Conservation (phyloP, 23 tunicate genomes). For the Pegea sp. region DNA sequence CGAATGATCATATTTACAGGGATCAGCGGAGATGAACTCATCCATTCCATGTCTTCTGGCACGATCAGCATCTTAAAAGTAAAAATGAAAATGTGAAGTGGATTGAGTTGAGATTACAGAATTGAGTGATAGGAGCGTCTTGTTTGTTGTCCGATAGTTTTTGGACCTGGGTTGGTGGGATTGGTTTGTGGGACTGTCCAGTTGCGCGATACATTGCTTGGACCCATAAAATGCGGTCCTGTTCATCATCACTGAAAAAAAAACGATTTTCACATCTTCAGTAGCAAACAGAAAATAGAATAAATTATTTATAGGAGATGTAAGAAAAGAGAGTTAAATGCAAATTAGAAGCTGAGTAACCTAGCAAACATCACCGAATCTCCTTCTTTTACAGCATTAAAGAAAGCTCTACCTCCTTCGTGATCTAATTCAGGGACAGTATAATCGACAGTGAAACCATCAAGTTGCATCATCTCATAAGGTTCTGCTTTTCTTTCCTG, state of each 20-base stretch:
- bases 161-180: conserved; percentile 88
- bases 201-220: conserved; percentile 99
- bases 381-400: conserved; percentile 95
- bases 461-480: conserved; percentile 92
- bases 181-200: conserved; percentile 99
- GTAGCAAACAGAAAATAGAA: neutral
- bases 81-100: neutral
- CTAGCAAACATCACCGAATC: conserved; percentile 83
- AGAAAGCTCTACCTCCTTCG: conserved; percentile 93
- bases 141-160: conserved; percentile 43
- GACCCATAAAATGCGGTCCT: conserved; percentile 94
- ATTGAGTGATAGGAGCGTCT: conserved; percentile 82
- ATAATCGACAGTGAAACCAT: conserved; percentile 96
- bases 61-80: conserved; percentile 37
- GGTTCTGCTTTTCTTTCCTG: conserved; percentile 91
- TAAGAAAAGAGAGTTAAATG: neutral
- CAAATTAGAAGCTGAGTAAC: conserved; percentile 3
- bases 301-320: neutral
- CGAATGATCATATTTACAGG: conserved; percentile 79
- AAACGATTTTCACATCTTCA: conserved; percentile 1
- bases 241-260: conserved; percentile 71
- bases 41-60: conserved; percentile 71
- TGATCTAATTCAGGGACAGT: conserved; percentile 70
- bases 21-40: conserved; percentile 63
- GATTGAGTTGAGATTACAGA: conserved; percentile 24